A percentile compares a stretch with the other conserved stretches of the same genome.
These are phyloP conservation scores for Poeciliopsis occidentalis DNA, from an alignment of 2,113 vertebrate species.

Conservation along the genomic window DNA sequence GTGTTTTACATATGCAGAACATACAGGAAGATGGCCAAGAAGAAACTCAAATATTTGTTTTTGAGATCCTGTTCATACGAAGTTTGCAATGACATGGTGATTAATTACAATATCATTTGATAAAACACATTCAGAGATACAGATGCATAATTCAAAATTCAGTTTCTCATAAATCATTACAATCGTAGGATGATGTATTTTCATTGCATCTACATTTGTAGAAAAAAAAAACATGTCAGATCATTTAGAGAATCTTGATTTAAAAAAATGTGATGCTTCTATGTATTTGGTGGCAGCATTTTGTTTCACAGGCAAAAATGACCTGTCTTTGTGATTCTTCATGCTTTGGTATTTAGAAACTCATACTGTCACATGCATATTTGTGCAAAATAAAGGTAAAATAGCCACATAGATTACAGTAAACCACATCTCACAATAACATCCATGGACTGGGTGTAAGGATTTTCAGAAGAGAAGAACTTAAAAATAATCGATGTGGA, in stretches of 20 bases:
- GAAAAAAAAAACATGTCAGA: neutral
- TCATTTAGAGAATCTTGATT: neutral
- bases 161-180: slow-evolving; percentile 2
- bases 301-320: neutral
- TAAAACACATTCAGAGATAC: neutral
- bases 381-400: slow-evolving; percentile 13
- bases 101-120: neutral
- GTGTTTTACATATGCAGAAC: slow-evolving; percentile 61
- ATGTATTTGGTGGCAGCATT: slow-evolving; percentile 10
- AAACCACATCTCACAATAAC: slow-evolving; percentile 4
- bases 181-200: neutral
- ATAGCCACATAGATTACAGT: neutral
- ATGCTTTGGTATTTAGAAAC: slow-evolving; percentile 49
- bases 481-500: neutral
- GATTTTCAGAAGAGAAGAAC: neutral
- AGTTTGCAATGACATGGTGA: neutral
- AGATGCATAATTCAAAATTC: slow-evolving; percentile 9
- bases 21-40: slow-evolving; percentile 32
- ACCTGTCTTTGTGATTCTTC: slow-evolving; percentile 6
- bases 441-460: neutral
- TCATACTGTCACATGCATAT: slow-evolving; percentile 12
- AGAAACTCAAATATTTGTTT: slow-evolving; percentile 21
- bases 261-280: neutral
- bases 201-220: neutral
- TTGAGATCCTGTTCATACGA: neutral